Conservation (phyloP, 2,888 invertebrate species). For the Mechanitis mazaeus region DNA sequence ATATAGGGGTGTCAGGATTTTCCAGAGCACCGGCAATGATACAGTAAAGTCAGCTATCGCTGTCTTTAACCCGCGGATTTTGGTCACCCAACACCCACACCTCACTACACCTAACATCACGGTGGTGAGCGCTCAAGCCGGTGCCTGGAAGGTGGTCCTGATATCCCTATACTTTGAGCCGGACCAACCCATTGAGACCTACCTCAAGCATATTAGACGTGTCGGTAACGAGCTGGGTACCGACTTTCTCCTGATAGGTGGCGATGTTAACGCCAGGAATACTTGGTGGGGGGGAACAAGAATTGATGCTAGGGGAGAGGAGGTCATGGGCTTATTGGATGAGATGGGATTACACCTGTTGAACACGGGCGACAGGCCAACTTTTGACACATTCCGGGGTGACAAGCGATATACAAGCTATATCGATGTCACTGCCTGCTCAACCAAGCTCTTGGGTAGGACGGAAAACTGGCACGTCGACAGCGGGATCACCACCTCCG, state of each 20-base stretch:
- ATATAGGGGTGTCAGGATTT: constrained; percentile 23
- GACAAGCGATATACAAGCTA: constrained; percentile 12
- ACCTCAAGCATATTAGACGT: neutral
- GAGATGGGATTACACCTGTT: constrained; percentile 19
- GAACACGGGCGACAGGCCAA: constrained; percentile 21
- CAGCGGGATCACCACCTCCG: neutral
- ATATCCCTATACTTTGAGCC: constrained; percentile 31
- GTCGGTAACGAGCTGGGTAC: neutral
- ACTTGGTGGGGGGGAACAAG: constrained; percentile 28
- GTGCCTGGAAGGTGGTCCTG: constrained; percentile 18
- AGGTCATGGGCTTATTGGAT: constrained; percentile 10
- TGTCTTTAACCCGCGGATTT: constrained; percentile 24
- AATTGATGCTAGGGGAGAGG: constrained; percentile 24
- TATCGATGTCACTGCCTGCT: constrained; percentile 26
- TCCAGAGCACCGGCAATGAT: constrained; percentile 32
- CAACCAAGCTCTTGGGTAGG: neutral
- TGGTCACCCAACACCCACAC: constrained; percentile 28
- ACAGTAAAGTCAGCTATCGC: constrained; percentile 32
- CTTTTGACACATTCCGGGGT: no score
- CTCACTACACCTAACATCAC: constrained; percentile 30
- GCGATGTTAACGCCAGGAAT: constrained; percentile 30
- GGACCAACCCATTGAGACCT: constrained; percentile 14
- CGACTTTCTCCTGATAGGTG: constrained; percentile 23
- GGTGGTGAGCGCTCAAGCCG: constrained; percentile 20
- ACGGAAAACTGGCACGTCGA: neutral